Percentiles rank a stretch among this genome's conserved stretches.
phyloP scores from a whole-genome alignment of 30 jellyfish, hydroid and myxozoan genomes.

The Aurelia aurita complex sp. Pacific region DNA sequence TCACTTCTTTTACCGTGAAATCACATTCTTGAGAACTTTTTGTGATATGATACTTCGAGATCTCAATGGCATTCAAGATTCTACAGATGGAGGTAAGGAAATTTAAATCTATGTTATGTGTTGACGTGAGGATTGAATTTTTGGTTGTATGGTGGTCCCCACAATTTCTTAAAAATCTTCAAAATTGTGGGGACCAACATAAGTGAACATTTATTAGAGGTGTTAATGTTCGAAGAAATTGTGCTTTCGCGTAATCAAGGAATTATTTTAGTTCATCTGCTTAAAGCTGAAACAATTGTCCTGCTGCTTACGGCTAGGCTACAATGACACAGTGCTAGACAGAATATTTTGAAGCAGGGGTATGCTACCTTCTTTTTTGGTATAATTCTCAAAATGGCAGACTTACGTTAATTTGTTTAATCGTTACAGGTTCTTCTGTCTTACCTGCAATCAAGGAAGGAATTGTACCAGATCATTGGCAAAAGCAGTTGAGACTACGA shows the following conservation, averaged over 20 bases:
- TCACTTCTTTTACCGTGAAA: constrained; percentile 56
- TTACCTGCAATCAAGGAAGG: neutral
- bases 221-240: neutral
- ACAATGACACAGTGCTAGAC: no score
- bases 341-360: no score
- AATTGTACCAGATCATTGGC: neutral
- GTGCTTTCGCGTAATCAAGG: neutral
- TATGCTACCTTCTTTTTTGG: no score
- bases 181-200: neutral
- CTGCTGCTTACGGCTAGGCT: no score
- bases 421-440: neutral
- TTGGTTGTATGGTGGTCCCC: no score
- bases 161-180: no score
- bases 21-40: constrained; percentile 10
- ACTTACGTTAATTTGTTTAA: no score
- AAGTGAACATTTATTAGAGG: neutral
- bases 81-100: neutral
- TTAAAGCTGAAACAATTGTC: no score
- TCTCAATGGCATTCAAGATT: neutral
- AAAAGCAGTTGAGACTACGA: neutral
- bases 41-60: neutral
- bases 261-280: neutral
- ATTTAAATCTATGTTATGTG: neutral
- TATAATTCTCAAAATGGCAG: no score
- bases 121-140: no score